A percentile compares a stretch with the other conserved stretches of the same genome.
These are phyloP conservation scores for Isoperla grammatica DNA, from an alignment of 2,888 invertebrate genomes.

Conservation along the genomic window DNA sequence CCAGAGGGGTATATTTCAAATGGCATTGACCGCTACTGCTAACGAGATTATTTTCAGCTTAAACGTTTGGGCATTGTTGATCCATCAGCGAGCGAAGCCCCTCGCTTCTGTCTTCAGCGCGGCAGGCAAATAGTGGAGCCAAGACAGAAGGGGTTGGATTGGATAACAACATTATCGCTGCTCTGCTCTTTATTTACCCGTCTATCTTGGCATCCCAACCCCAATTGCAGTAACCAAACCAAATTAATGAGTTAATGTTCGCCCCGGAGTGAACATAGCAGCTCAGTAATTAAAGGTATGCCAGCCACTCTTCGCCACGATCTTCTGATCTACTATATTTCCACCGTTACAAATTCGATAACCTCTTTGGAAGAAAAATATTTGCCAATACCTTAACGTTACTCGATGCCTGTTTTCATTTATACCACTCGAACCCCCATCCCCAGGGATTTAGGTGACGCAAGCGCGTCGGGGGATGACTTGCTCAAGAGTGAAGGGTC, in stretches of 20 bases:
- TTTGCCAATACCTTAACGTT: slow-evolving; percentile 23
- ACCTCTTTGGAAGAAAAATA: slow-evolving; percentile 22
- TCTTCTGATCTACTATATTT: slow-evolving; percentile 21
- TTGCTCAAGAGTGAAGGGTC: neutral
- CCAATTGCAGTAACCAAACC: slow-evolving; percentile 10
- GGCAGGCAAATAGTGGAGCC: slow-evolving; percentile 3
- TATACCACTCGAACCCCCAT: slow-evolving; percentile 7
- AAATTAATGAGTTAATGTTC: slow-evolving; percentile 22
- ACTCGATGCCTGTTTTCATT: slow-evolving; percentile 23
- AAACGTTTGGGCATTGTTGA: too few species aligned
- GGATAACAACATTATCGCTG: slow-evolving; percentile 28
- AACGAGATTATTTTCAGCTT: too few species aligned
- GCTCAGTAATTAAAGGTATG: slow-evolving; percentile 32
- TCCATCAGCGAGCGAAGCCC: too few species aligned
- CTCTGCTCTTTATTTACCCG: slow-evolving; percentile 26
- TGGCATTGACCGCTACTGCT: too few species aligned
- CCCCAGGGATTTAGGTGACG: slow-evolving; percentile 2
- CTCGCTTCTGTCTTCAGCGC: too few species aligned
- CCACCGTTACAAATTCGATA: slow-evolving; percentile 25
- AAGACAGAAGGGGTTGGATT: slow-evolving; percentile 13
- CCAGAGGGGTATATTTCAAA: too few species aligned
- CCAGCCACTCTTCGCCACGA: neutral
- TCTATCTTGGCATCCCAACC: slow-evolving; percentile 17
- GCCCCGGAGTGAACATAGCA: slow-evolving; percentile 30
- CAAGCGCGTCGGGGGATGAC: neutral